phyloP scores from a whole-genome alignment of 2,113 vertebrate genomes.

The Numenius arquata region DNA sequence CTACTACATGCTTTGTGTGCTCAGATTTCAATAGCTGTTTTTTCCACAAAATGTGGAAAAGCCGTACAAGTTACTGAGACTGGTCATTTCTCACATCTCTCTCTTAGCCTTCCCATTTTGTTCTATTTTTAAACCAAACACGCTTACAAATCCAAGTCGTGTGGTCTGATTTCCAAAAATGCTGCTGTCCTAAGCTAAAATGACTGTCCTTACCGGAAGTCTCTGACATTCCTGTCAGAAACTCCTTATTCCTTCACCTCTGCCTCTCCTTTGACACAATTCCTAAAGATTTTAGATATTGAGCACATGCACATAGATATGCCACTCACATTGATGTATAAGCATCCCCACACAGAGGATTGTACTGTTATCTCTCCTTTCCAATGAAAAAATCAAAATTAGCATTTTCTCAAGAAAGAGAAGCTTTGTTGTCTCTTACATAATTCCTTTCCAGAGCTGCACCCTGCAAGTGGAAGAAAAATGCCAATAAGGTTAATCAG shows the following conservation, averaged over 20 bases:
- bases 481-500: slow-evolving; percentile 3
- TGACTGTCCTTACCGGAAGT: not conserved
- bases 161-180: slow-evolving; percentile 29
- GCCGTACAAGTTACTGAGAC: not conserved
- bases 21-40: slow-evolving; percentile 68
- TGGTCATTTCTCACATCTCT: slow-evolving; percentile 34
- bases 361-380: not conserved
- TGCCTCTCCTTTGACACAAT: not conserved
- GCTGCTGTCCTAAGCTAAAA: not conserved
- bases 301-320: not conserved
- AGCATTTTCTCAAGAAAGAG: not conserved
- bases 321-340: not conserved
- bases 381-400: not conserved
- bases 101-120: slow-evolving; percentile 10
- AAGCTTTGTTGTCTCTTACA: not conserved
- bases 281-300: not conserved
- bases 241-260: not conserved
- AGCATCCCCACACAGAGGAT: not conserved
- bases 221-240: not conserved
- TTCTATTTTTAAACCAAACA: slow-evolving; percentile 39
- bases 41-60: slow-evolving; percentile 64
- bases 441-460: not conserved
- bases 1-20: slow-evolving; percentile 42
- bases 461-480: not conserved
- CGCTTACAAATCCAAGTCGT: not conserved